phyloP scores from a whole-genome alignment of 1,140 invertebrate genomes.

The Drosophila ercepeae region DNA sequence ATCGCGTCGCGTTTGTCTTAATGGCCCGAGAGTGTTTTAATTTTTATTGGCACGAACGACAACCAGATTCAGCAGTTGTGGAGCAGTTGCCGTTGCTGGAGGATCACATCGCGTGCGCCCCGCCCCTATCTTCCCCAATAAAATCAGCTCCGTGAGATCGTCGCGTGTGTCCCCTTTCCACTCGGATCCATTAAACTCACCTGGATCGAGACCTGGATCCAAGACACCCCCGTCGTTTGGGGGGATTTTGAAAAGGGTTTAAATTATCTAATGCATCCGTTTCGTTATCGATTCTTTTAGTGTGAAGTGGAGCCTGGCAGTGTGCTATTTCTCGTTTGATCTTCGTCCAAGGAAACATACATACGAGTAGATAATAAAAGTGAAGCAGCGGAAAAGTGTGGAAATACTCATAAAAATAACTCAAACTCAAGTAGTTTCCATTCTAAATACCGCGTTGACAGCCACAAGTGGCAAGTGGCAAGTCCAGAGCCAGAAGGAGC shows the following conservation, averaged over 20 bases:
- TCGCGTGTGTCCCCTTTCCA: constrained; percentile 54
- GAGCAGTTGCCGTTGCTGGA: constrained; percentile 54
- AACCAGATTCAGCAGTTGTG: constrained; percentile 57
- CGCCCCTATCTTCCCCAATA: constrained; percentile 48
- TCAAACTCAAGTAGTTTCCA: constrained; percentile 69
- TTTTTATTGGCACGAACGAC: constrained; percentile 78
- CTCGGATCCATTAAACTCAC: neutral
- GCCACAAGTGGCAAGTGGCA: constrained; percentile 67
- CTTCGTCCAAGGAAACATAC: constrained; percentile 37
- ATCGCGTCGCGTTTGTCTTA: constrained; percentile 62
- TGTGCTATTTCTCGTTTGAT: constrained; percentile 60
- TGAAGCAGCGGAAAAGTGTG: constrained; percentile 48
- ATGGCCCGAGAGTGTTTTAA: constrained; percentile 80
- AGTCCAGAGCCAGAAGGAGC: constrained; percentile 50
- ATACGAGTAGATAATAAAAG: constrained; percentile 20
- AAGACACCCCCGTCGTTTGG: neutral
- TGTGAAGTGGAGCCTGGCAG: constrained; percentile 28
- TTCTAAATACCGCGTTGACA: constrained; percentile 69
- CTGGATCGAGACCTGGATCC: neutral
- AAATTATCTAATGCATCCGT: constrained; percentile 71
- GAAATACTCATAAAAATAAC: constrained; percentile 67
- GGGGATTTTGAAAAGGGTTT: constrained; percentile 58
- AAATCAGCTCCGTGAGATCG: constrained; percentile 67
- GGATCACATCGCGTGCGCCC: constrained; percentile 65
- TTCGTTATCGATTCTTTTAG: constrained; percentile 73